phyloP scores from a whole-genome alignment of 2,888 invertebrate species.

The Drosophila niveifrons region DNA sequence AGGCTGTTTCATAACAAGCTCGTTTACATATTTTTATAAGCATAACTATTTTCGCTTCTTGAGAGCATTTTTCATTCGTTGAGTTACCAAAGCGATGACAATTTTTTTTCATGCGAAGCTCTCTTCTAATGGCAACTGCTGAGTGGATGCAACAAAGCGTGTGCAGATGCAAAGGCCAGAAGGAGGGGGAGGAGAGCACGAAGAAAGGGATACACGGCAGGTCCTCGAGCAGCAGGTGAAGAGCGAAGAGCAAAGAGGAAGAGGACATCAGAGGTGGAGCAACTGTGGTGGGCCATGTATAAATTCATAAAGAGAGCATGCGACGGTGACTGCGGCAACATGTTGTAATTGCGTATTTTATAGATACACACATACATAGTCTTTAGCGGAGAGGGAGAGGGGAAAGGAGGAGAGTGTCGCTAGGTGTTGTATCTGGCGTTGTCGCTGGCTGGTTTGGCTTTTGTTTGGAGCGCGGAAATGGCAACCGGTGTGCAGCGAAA shows the following conservation, averaged over 20 bases:
- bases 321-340: conserved; percentile 68
- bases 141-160: conserved; percentile 77
- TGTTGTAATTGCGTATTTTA: conserved; percentile 80
- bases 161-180: conserved; percentile 24
- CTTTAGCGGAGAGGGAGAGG: too few relatives aligned
- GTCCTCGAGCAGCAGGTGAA: neutral
- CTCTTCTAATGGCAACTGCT: conserved; percentile 63
- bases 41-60: neutral
- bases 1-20: too few relatives aligned
- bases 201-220: conserved; percentile 9
- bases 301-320: conserved; percentile 68
- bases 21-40: too few relatives aligned
- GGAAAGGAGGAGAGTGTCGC: neutral
- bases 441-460: conserved; percentile 60
- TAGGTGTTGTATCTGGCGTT: conserved; percentile 52
- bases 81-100: neutral
- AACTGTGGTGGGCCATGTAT: conserved; percentile 55
- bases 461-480: conserved; percentile 69
- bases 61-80: conserved; percentile 22
- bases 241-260: neutral
- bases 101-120: conserved; percentile 18
- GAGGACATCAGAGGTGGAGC: conserved; percentile 7
- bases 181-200: neutral
- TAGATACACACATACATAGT: conserved; percentile 47
- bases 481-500: conserved; percentile 76